phyloP scores from a whole-genome alignment of 23 tunicate species.

The Phallusia fumigata region DNA sequence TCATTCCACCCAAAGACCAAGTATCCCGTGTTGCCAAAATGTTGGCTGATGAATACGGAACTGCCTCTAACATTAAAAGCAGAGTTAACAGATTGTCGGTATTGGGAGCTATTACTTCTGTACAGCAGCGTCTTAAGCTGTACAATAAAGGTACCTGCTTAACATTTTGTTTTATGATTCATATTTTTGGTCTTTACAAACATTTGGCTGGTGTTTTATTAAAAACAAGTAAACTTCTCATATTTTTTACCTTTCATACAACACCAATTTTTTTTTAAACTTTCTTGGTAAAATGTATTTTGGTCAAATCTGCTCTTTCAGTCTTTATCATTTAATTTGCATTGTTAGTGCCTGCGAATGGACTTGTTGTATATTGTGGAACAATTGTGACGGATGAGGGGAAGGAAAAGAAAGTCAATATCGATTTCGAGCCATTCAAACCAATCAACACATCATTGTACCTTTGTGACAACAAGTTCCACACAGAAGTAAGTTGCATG shows the following conservation, averaged over 20 bases:
- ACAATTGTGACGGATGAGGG: constrained; percentile 99
- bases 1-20: constrained; percentile 99
- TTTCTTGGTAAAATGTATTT: too few relatives aligned
- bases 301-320: too few relatives aligned
- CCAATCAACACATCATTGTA: constrained; percentile 97
- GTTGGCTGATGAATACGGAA: constrained; percentile 99
- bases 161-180: too few relatives aligned
- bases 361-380: constrained; percentile 99
- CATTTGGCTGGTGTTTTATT: too few relatives aligned
- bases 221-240: too few relatives aligned
- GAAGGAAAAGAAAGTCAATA: constrained; percentile 97
- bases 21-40: constrained; percentile 91
- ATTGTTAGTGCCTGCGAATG: constrained; percentile 79
- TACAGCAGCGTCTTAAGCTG: constrained; percentile 92
- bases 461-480: constrained; percentile 96
- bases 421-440: constrained; percentile 99
- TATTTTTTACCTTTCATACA: too few relatives aligned
- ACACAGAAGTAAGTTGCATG: constrained; percentile 59
- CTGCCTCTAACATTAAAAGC: constrained; percentile 97
- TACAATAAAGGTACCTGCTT: constrained; percentile 63
- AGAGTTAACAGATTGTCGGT: constrained; percentile 96
- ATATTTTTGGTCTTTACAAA: too few relatives aligned
- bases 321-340: too few relatives aligned
- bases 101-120: constrained; percentile 94
- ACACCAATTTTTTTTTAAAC: too few relatives aligned